A percentile compares a stretch with the other conserved stretches of the same genome.
Evolutionary conservation across 2,888 invertebrate genomes (phyloP).

Genomic region (Noctuana brunneofusca): DNA sequence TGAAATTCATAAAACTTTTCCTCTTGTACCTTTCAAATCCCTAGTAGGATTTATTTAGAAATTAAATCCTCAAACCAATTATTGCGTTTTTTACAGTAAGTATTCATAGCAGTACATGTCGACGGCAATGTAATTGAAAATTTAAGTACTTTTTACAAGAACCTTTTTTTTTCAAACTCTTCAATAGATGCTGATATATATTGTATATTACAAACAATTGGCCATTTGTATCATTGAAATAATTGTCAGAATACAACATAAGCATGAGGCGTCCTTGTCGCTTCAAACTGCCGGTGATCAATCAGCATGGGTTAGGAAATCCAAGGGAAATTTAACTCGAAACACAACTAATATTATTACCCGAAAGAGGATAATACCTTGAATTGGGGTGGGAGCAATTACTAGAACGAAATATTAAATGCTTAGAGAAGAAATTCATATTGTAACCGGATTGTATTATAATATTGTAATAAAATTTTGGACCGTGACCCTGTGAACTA

Average conservation of each 20-base stretch:
- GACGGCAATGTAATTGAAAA: too few relatives aligned
- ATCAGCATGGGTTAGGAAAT: not conserved
- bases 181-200: not conserved
- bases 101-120: too few relatives aligned
- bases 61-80: too few relatives aligned
- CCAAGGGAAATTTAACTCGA: constrained; percentile 1
- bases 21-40: not conserved
- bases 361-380: constrained; percentile 3
- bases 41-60: too few relatives aligned
- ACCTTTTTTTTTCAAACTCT: too few relatives aligned
- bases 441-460: too few relatives aligned
- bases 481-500: too few relatives aligned
- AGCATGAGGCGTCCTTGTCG: not conserved
- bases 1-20: constrained; percentile 2
- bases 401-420: not conserved
- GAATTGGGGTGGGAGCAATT: not conserved
- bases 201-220: not conserved
- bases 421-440: too few relatives aligned
- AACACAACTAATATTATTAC: constrained; percentile 5
- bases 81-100: too few relatives aligned
- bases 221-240: not conserved
- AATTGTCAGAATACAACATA: not conserved
- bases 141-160: too few relatives aligned
- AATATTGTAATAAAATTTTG: too few relatives aligned
- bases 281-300: not conserved